Percentiles rank a stretch among this genome's conserved stretches.
Conservation (phyloP, 2,113 vertebrate genomes). For the Menura novaehollandiae region DNA sequence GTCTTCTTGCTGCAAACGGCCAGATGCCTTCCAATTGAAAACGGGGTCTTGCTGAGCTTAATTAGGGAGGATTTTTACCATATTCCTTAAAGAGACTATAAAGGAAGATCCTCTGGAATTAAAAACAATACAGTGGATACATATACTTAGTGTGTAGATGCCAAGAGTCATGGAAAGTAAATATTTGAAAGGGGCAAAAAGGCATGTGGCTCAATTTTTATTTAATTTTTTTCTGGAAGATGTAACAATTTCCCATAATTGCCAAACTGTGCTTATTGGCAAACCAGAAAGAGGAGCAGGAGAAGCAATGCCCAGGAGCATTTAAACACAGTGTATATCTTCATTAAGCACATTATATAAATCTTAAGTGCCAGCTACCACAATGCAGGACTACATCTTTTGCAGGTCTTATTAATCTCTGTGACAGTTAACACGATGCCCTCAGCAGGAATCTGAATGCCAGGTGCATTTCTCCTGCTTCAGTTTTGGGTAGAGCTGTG, state of each 20-base stretch:
- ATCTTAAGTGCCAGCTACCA: background rate
- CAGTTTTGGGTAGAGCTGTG: background rate
- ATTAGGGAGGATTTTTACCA: background rate
- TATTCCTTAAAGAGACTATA: background rate
- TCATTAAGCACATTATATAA: background rate
- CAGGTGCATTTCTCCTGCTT: background rate
- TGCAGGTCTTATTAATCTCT: background rate
- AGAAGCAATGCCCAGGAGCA: background rate
- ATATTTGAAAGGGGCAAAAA: background rate
- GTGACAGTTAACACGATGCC: slow-evolving; percentile 6
- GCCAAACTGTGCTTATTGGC: background rate
- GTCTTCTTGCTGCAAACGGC: background rate
- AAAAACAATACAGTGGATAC: background rate
- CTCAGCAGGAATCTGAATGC: slow-evolving; percentile 1
- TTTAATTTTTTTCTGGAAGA: no score
- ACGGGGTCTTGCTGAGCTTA: background rate
- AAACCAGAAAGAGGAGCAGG: background rate
- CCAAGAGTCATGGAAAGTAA: background rate
- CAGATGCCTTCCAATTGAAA: background rate
- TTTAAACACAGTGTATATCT: slow-evolving; percentile 4
- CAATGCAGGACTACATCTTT: background rate
- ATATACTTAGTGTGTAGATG: background rate
- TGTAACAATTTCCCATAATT: background rate
- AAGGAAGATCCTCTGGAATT: background rate
- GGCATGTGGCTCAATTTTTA: background rate